Percentiles rank a stretch among this genome's conserved stretches.
phyloP scores from a whole-genome alignment of 2,113 vertebrate species.

The Probosciger aterrimus region DNA sequence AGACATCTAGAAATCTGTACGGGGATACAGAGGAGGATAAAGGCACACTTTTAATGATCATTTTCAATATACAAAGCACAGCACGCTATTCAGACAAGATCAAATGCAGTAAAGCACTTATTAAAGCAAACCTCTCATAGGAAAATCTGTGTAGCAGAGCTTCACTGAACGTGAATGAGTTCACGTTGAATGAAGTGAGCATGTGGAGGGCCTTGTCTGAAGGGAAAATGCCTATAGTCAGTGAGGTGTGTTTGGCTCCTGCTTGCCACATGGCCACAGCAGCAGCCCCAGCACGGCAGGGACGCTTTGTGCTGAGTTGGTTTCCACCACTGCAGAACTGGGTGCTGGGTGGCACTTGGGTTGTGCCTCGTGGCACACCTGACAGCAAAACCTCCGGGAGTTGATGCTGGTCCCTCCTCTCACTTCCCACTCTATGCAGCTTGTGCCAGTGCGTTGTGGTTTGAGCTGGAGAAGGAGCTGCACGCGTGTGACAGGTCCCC shows the following conservation, averaged over 20 bases:
- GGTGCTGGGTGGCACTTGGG: not conserved
- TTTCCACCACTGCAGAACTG: not conserved
- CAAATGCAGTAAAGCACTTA: not conserved
- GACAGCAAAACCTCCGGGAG: not conserved
- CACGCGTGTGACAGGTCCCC: not conserved
- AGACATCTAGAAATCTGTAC: not conserved
- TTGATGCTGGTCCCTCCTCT: no score
- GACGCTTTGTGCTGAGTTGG: no score
- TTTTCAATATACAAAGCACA: not conserved
- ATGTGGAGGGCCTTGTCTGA: not conserved
- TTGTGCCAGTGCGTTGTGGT: rapidly evolving
- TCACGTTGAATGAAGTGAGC: not conserved
- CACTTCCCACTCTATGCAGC: not conserved
- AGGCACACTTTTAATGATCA: not conserved
- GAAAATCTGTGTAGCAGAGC: not conserved
- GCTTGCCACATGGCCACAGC: rapidly evolving
- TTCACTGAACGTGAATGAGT: not conserved
- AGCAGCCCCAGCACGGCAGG: not conserved
- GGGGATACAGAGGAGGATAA: not conserved
- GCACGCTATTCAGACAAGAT: not conserved
- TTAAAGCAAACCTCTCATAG: not conserved
- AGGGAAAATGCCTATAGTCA: rapidly evolving
- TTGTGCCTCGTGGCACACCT: rapidly evolving
- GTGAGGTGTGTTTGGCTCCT: rapidly evolving
- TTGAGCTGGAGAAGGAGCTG: not conserved